These are phyloP conservation scores for Xylocampa areola DNA, from an alignment of 2,888 invertebrate genomes.

Conservation along the genomic window DNA sequence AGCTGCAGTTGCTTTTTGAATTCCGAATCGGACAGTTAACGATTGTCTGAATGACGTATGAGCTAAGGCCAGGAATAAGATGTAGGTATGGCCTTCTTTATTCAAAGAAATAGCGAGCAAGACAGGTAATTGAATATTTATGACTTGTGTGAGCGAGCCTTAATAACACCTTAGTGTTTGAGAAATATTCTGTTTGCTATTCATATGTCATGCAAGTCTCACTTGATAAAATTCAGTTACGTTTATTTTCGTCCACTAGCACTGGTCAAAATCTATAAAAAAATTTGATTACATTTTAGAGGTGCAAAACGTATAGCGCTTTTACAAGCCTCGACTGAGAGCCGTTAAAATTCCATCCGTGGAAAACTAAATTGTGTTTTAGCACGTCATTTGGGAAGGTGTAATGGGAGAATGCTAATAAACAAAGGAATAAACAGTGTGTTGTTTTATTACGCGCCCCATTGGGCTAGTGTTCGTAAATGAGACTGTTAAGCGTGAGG, in stretches of 20 bases:
- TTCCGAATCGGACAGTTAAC: slow-evolving; percentile 24
- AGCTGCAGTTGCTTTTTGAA: slow-evolving; percentile 9
- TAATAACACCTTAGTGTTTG: slow-evolving; percentile 18
- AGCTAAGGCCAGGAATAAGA: slow-evolving; percentile 11
- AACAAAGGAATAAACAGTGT: slow-evolving; percentile 6
- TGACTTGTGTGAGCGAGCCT: slow-evolving; percentile 11
- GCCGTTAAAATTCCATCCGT: slow-evolving; percentile 9
- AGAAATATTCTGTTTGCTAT: slow-evolving; percentile 28
- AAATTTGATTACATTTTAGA: slow-evolving; percentile 13
- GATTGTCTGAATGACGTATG: slow-evolving; percentile 28
- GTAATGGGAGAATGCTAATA: slow-evolving; percentile 21
- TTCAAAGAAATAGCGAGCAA: slow-evolving; percentile 13
- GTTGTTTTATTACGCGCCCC: neutral
- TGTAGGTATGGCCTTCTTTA: slow-evolving; percentile 17
- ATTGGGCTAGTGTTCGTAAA: too few species aligned
- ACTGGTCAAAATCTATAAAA: slow-evolving; percentile 9
- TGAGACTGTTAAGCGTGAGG: too few species aligned
- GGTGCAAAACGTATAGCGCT: neutral
- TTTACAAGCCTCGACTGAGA: slow-evolving; percentile 29
- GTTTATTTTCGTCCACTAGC: neutral
- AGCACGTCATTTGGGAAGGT: slow-evolving; percentile 29
- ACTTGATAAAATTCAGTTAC: slow-evolving; percentile 14
- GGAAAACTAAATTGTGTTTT: slow-evolving; percentile 24
- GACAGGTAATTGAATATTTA: slow-evolving; percentile 42
- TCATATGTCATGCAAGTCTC: slow-evolving; percentile 9